phyloP scores from a whole-genome alignment of 2,797 vertebrate species.

The Spheniscus humboldti region DNA sequence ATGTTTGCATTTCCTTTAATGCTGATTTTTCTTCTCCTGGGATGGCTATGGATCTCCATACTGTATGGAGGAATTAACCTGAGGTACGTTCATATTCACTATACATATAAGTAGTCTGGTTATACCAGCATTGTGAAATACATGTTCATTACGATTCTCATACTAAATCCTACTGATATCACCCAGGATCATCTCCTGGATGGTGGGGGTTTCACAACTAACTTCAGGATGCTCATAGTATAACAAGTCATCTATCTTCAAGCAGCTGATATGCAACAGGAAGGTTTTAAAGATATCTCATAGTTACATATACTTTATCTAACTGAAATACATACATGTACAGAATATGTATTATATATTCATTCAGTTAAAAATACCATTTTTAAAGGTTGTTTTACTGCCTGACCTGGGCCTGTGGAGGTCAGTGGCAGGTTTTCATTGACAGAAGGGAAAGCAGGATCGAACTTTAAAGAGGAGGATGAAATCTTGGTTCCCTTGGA shows the following conservation, averaged over 20 bases:
- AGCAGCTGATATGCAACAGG: neutral
- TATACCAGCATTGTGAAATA: neutral
- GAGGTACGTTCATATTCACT: conserved; percentile 74
- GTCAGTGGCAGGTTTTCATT: neutral
- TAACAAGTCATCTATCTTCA: neutral
- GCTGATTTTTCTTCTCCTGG: conserved; percentile 88
- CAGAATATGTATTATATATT: neutral
- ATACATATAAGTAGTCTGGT: neutral
- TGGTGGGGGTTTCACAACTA: neutral
- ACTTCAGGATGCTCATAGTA: neutral
- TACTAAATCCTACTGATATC: neutral
- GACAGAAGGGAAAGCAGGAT: neutral
- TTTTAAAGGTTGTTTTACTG: neutral
- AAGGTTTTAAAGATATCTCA: neutral
- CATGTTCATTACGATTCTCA: fast-evolving
- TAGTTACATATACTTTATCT: neutral
- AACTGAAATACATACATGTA: fast-evolving
- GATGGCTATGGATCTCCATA: conserved; percentile 94
- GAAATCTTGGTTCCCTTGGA: neutral
- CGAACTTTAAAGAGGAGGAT: neutral
- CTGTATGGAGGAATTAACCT: conserved; percentile 86
- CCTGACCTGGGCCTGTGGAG: neutral
- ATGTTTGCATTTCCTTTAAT: conserved; percentile 94
- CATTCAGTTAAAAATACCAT: neutral
- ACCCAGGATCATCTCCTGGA: neutral